phyloP scores from a whole-genome alignment of 2,797 vertebrate species.

The Sebastes variabilis region DNA sequence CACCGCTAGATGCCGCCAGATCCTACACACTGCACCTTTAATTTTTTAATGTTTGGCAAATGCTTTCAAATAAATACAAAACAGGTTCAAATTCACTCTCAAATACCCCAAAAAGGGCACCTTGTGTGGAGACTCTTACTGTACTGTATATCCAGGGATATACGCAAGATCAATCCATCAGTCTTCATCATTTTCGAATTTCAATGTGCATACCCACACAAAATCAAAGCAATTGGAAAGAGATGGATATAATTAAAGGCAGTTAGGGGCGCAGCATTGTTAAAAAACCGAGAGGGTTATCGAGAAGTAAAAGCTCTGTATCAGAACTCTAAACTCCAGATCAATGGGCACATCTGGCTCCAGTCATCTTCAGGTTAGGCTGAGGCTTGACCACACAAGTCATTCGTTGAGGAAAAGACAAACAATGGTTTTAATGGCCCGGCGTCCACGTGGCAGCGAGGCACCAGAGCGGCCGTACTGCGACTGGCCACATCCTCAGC shows the following conservation, averaged over 20 bases:
- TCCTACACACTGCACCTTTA: no score
- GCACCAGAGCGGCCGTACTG: conserved; percentile 41
- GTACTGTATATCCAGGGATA: not conserved
- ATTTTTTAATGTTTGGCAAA: not conserved
- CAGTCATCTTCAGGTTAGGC: conserved; percentile 26
- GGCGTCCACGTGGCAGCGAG: conserved; percentile 61
- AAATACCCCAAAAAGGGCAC: not conserved
- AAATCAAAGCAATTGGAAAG: not conserved
- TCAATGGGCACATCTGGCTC: conserved; percentile 11
- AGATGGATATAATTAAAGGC: not conserved
- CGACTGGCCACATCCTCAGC: conserved; percentile 69
- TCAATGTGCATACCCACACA: not conserved
- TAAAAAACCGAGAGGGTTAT: conserved; percentile 41
- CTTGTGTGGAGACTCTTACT: not conserved
- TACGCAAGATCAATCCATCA: not conserved
- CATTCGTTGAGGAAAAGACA: conserved; percentile 32
- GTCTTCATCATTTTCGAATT: not conserved
- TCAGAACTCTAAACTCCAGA: not conserved
- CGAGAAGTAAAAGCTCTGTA: conserved; percentile 55
- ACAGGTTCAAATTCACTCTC: not conserved
- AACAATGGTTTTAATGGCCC: conserved; percentile 44
- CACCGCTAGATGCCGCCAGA: no score
- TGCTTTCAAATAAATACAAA: not conserved
- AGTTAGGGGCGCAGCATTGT: not conserved
- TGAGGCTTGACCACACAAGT: conserved; percentile 35